These are phyloP conservation scores for Xylocopa sonorina DNA, from an alignment of 1,140 invertebrate species.

Conservation along the genomic window DNA sequence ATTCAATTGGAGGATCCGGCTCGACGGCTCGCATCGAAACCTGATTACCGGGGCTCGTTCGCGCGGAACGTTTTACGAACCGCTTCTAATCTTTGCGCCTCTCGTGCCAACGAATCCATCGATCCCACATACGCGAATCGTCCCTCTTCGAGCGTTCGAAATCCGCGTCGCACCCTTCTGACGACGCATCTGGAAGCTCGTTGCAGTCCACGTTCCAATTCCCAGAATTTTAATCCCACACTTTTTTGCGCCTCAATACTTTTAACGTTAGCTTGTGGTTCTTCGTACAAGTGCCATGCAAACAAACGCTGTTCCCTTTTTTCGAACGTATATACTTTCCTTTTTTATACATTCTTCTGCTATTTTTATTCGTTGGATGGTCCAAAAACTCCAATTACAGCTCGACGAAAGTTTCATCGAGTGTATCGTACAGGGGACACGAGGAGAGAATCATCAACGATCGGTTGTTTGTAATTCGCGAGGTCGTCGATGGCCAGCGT, in stretches of 20 bases:
- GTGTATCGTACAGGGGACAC: too few relatives aligned
- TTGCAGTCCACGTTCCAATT: neutral
- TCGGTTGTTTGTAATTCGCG: too few relatives aligned
- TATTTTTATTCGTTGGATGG: too few relatives aligned
- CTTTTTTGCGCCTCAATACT: neutral
- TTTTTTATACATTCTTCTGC: neutral
- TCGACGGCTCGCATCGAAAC: neutral
- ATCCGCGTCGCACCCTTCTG: neutral
- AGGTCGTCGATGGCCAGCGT: neutral
- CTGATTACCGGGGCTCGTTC: slow-evolving; percentile 26
- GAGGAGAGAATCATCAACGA: too few relatives aligned
- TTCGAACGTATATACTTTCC: too few relatives aligned
- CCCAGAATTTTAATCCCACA: neutral
- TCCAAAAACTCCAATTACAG: too few relatives aligned
- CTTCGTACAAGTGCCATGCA: too few relatives aligned
- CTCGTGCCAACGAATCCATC: neutral
- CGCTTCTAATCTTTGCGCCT: slow-evolving; percentile 33
- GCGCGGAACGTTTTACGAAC: slow-evolving; percentile 27
- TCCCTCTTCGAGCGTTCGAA: slow-evolving; percentile 2
- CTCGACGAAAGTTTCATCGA: too few relatives aligned
- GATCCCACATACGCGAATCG: neutral
- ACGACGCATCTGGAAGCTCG: neutral
- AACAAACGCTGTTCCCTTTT: neutral
- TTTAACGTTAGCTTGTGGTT: neutral
- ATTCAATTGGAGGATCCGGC: neutral